Base-by-base conservation (phyloP, 2,797 vertebrate genomes). In the Brachyalestes nurse region DNA sequence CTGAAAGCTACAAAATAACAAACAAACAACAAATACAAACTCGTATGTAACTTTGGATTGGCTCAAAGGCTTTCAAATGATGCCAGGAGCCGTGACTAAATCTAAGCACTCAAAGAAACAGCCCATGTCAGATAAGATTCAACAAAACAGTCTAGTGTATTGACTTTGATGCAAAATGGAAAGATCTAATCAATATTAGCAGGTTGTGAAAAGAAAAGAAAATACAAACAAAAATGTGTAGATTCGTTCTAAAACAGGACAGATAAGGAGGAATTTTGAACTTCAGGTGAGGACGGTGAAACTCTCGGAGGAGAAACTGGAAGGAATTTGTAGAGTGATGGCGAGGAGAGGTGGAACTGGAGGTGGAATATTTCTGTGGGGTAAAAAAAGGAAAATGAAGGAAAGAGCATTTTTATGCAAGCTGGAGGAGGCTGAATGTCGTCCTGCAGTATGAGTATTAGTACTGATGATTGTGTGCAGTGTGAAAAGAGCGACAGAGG, bases 401-500 rank as follows among this genome's bases (percentile, higher is more conserved):
- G 19, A 47, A 53, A 0, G 28, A 21, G 8, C 2, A 14, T 72
- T 57, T 25, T n/a, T 72, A 72, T 57, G 17, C 25, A 55, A 72
- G 49, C 51, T 38, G 70, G 1, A 55, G 51, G 25, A 72, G 16
- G 45, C 71, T 23, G 51, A 51, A 69, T 69, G 4, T 40, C 40
- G 16, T 60, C 21, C 25, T 60, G n/a, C n/a, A 23, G 8, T 67
- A 13, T 4, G 21, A 66, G 5, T 61, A 58, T 57, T 75, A 10
- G 0, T 51, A 60, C 47, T 75, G 71, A 60, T 75, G 55, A 17
- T 45, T 74, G 16, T 53, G 69, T 49, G 10, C 51, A 40, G 23
- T 58, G 78, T 69, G 25, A 81, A 74, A 47, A n/a, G 51, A 58
- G 8, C 25, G 16, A 28, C 51, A 23, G 67, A 4, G 19, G 21